These are phyloP conservation scores for Dolichallabes microphthalmus DNA, from an alignment of 2,113 vertebrate species.

Conservation along the genomic window DNA sequence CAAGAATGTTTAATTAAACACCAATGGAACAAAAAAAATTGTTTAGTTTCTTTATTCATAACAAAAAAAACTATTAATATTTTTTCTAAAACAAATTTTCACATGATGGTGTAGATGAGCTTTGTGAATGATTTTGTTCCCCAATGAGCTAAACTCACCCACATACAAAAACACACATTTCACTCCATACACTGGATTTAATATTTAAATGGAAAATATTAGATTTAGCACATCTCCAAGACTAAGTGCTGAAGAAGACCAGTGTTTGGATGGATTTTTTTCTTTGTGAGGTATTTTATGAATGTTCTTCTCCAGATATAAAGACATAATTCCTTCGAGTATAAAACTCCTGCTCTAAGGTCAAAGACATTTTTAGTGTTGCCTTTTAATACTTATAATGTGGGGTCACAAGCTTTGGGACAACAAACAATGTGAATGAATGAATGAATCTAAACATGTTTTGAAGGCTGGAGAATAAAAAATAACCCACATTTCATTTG, in stretches of 20 bases:
- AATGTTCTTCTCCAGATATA: neutral
- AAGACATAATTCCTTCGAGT: conserved; percentile 20
- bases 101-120: conserved; percentile 61
- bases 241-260: conserved; percentile 22
- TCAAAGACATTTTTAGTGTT: conserved; percentile 71
- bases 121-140: conserved; percentile 27
- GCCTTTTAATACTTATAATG: conserved; percentile 29
- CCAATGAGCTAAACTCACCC: neutral
- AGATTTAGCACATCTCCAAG: neutral
- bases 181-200: neutral
- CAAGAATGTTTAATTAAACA: neutral
- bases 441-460: conserved; percentile 12
- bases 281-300: conserved; percentile 19
- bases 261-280: conserved; percentile 24
- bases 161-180: no score
- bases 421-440: neutral
- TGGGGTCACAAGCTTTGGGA: neutral
- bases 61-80: conserved; percentile 63
- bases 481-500: neutral
- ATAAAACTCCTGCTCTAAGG: conserved; percentile 51
- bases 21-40: conserved; percentile 10
- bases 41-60: conserved; percentile 69
- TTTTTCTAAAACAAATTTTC: conserved; percentile 55
- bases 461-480: neutral
- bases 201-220: neutral